These are phyloP conservation scores for Acanthiza pusilla DNA, from an alignment of 2,797 vertebrate species.

Conservation along the genomic window DNA sequence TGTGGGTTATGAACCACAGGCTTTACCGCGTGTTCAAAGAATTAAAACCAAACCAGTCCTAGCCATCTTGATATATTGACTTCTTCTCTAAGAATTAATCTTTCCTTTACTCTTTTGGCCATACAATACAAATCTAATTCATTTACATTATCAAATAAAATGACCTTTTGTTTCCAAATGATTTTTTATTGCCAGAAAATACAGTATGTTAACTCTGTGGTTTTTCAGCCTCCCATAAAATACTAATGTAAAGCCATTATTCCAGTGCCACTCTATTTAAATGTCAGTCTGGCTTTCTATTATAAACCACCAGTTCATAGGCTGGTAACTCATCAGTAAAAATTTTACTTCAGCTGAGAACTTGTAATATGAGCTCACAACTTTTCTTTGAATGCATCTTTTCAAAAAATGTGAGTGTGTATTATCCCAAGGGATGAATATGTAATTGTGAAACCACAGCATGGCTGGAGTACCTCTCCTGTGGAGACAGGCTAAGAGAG, in stretches of 20 bases:
- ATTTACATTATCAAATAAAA: slow-evolving; percentile 48
- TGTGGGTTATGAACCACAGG: background rate
- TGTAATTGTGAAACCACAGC: background rate
- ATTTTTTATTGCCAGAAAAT: slow-evolving; percentile 48
- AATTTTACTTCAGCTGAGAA: background rate
- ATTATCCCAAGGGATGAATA: background rate
- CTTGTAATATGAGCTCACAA: background rate
- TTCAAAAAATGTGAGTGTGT: background rate
- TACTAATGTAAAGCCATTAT: slow-evolving; percentile 39
- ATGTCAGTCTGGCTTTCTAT: slow-evolving; percentile 56
- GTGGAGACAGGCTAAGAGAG: background rate
- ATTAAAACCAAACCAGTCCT: background rate
- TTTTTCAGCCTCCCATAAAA: slow-evolving; percentile 49
- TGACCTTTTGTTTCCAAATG: slow-evolving; percentile 64
- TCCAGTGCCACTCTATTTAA: slow-evolving; percentile 43
- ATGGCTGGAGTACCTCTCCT: background rate
- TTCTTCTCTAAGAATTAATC: slow-evolving; percentile 1
- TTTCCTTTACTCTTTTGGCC: background rate
- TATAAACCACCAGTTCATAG: slow-evolving; percentile 18
- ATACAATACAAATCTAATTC: slow-evolving; percentile 33
- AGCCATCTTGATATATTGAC: background rate
- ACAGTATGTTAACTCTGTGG: slow-evolving; percentile 40
- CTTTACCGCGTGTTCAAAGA: background rate
- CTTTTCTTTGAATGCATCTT: background rate
- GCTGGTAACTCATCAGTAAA: slow-evolving; percentile 41